These are phyloP conservation scores for Apamea monoglypha DNA, from an alignment of 2,888 invertebrate species.

Conservation along the genomic window DNA sequence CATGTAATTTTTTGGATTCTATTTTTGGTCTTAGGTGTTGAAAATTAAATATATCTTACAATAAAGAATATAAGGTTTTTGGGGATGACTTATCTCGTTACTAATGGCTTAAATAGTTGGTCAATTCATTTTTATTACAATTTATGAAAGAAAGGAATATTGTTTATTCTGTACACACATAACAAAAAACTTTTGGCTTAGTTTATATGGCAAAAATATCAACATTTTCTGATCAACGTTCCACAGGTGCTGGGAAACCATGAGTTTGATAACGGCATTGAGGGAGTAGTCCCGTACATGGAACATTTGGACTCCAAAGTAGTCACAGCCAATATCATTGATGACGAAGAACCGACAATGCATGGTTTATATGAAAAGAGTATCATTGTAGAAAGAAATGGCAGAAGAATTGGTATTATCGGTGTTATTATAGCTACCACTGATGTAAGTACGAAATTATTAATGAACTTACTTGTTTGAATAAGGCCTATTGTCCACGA, in stretches of 20 bases:
- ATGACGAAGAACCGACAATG: conserved; percentile 92
- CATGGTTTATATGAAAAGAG: conserved; percentile 92
- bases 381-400: conserved; percentile 91
- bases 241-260: conserved; percentile 95
- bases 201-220: background rate
- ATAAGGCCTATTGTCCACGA: background rate
- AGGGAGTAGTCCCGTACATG: conserved; percentile 93
- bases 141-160: background rate
- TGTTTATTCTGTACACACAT: too few species aligned
- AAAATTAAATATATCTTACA: background rate
- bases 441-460: conserved; percentile 75
- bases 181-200: background rate
- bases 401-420: conserved; percentile 94
- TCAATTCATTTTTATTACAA: background rate
- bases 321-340: conserved; percentile 94
- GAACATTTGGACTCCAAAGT: conserved; percentile 91
- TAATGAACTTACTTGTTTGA: background rate
- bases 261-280: conserved; percentile 95
- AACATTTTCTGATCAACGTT: background rate
- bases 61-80: background rate
- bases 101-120: background rate
- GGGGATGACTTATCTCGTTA: background rate
- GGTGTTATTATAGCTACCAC: conserved; percentile 91
- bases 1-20: conserved; percentile 89
- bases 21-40: background rate